Percentiles rank a stretch among this genome's conserved stretches.
Evolutionary conservation across 2,888 invertebrate species (phyloP).

Genomic region (Caradrina kadenii): DNA sequence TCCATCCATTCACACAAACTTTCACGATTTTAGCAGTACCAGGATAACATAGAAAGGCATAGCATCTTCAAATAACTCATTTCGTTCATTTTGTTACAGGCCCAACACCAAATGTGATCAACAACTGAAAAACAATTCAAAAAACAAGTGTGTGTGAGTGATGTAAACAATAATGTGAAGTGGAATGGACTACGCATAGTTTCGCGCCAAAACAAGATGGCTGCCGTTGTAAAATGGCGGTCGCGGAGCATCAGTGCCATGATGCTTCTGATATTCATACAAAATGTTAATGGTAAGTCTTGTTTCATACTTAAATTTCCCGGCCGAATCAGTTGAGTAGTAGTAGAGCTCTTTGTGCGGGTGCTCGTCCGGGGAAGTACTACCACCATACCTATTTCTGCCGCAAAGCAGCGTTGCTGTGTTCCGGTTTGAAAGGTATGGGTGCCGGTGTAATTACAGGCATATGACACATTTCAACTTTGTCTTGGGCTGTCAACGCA

Average conservation of each 20-base stretch:
- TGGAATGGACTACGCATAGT: slow-evolving; percentile 69
- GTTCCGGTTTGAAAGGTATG: no score
- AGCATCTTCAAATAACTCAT: background rate
- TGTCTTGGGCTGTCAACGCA: no score
- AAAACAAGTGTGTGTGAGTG: slow-evolving; percentile 37
- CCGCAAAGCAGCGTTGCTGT: no score
- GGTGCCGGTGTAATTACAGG: no score
- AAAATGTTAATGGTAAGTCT: slow-evolving; percentile 81
- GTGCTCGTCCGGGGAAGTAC: no score
- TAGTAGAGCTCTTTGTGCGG: no score
- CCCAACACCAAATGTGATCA: slow-evolving; percentile 47
- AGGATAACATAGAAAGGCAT: no score
- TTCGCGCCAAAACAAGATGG: slow-evolving; percentile 78
- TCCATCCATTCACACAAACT: no score
- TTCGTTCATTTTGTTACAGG: slow-evolving; percentile 61
- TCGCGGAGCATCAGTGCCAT: slow-evolving; percentile 73
- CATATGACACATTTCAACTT: no score
- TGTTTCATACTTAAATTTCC: background rate
- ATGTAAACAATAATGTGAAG: slow-evolving; percentile 65
- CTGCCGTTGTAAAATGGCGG: slow-evolving; percentile 84
- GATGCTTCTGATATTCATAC: slow-evolving; percentile 77
- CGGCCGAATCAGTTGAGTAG: no score
- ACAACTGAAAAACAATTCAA: slow-evolving; percentile 8
- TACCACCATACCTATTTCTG: no score
- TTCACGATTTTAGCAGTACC: no score